phyloP scores from a whole-genome alignment of 2,797 vertebrate species.

The Harpagifer antarcticus region DNA sequence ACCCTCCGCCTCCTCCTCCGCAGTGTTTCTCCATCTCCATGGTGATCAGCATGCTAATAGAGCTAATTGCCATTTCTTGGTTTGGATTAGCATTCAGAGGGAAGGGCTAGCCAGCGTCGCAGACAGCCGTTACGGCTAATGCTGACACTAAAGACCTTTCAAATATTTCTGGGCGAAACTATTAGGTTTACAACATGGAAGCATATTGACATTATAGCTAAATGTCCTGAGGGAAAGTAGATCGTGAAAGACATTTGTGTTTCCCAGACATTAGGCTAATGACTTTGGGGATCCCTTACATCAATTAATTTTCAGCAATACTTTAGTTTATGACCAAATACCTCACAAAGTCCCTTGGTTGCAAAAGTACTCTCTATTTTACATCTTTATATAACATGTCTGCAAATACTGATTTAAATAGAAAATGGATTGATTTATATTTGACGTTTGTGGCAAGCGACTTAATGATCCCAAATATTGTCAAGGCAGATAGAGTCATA shows the following conservation, averaged over 20 bases:
- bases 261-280: no score
- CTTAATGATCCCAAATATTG: conserved; percentile 27
- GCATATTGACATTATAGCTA: no score
- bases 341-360: not conserved
- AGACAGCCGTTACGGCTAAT: conserved; percentile 27
- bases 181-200: not conserved
- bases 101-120: conserved; percentile 19
- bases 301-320: not conserved
- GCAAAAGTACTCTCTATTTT: not conserved
- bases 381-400: not conserved
- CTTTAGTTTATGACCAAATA: not conserved
- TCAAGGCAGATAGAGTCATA: conserved; percentile 31
- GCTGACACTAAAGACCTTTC: conserved; percentile 17
- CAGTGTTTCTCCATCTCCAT: conserved; percentile 55
- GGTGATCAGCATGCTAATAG: conserved; percentile 78
- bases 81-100: conserved; percentile 66
- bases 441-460: not conserved
- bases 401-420: not conserved
- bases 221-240: no score
- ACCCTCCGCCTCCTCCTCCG: conserved; percentile 54
- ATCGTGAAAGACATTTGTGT: not conserved
- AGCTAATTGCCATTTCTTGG: conserved; percentile 73
- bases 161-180: conserved; percentile 17
- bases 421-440: not conserved
- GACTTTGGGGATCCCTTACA: not conserved